These are phyloP conservation scores for Danio aesculapii DNA, from an alignment of 2,797 vertebrate species.

Conservation along the genomic window DNA sequence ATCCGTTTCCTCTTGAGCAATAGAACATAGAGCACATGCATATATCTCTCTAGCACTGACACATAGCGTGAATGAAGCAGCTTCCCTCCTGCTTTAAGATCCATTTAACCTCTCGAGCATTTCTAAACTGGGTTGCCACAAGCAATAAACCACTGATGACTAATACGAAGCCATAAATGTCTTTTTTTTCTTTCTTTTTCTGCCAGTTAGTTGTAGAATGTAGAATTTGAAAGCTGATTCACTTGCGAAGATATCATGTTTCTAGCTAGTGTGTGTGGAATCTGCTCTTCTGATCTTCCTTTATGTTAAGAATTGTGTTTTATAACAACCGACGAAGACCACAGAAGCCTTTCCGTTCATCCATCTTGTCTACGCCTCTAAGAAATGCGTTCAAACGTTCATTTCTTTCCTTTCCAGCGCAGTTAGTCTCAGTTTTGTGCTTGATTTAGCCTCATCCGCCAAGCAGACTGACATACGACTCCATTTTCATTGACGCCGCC, in stretches of 20 bases:
- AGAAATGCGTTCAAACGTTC: conserved; percentile 7
- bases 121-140: conserved; percentile 40
- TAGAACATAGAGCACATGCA: conserved; percentile 8
- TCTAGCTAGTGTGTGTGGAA: conserved; percentile 31
- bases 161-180: conserved; percentile 29
- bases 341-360: conserved; percentile 11
- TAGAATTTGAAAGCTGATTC: conserved; percentile 32
- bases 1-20: conserved; percentile 28
- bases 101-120: conserved; percentile 34
- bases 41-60: conserved; percentile 10
- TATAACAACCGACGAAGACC: conserved; percentile 6
- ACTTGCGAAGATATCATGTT: conserved; percentile 37
- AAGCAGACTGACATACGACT: conserved; percentile 6
- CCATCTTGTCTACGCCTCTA: background rate
- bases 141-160: conserved; percentile 31
- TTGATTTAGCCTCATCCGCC: background rate
- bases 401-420: background rate
- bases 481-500: conserved; percentile 25
- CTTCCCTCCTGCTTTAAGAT: conserved; percentile 43
- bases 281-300: conserved; percentile 8
- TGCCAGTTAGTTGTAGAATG: conserved; percentile 46
- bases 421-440: conserved; percentile 17
- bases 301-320: background rate
- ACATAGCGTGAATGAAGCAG: conserved; percentile 19
- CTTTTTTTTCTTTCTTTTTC: conserved; percentile 12